A percentile compares a stretch with the other conserved stretches of the same genome.
Conservation (phyloP, 2,888 invertebrate species). For the Dastarcus helophoroides region DNA sequence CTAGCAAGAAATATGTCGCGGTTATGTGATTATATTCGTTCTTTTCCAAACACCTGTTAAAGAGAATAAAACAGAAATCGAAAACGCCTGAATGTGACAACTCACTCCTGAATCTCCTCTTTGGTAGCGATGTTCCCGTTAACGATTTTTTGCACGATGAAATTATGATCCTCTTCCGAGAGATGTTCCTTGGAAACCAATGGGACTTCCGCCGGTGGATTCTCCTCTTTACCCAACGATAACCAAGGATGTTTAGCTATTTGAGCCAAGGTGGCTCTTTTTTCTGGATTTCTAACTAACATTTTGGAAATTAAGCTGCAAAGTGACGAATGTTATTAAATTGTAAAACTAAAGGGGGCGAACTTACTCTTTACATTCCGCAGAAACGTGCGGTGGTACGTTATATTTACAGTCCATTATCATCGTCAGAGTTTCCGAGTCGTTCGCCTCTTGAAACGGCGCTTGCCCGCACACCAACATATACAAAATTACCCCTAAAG, state of each 20-base stretch:
- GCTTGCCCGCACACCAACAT: slow-evolving; percentile 97
- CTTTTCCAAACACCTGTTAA: slow-evolving; percentile 71
- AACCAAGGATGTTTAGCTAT: slow-evolving; percentile 84
- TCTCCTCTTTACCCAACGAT: slow-evolving; percentile 41
- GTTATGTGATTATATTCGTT: slow-evolving; percentile 98
- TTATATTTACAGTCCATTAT: slow-evolving; percentile 99
- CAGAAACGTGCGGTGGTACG: slow-evolving; percentile 78
- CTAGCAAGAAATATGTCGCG: slow-evolving; percentile 93
- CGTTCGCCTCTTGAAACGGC: slow-evolving; percentile 98
- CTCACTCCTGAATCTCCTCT: slow-evolving; percentile 84
- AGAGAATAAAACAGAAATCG: too few species aligned
- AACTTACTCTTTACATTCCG: slow-evolving; percentile 65
- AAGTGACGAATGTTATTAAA: too few species aligned
- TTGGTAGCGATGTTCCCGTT: slow-evolving; percentile 89
- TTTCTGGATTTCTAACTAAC: slow-evolving; percentile 88
- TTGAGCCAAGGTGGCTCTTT: slow-evolving; percentile 76
- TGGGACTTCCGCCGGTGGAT: slow-evolving; percentile 52
- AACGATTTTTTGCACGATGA: slow-evolving; percentile 92
- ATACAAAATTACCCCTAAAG: slow-evolving; percentile 93
- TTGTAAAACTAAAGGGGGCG: slow-evolving; percentile 1
- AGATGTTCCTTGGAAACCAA: slow-evolving; percentile 83
- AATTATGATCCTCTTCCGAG: slow-evolving; percentile 80
- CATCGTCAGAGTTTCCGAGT: slow-evolving; percentile 98
- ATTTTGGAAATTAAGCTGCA: slow-evolving; percentile 78
- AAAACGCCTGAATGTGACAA: too few species aligned